phyloP scores from a whole-genome alignment of 2,888 invertebrate genomes.

The Hymenopus coronatus region DNA sequence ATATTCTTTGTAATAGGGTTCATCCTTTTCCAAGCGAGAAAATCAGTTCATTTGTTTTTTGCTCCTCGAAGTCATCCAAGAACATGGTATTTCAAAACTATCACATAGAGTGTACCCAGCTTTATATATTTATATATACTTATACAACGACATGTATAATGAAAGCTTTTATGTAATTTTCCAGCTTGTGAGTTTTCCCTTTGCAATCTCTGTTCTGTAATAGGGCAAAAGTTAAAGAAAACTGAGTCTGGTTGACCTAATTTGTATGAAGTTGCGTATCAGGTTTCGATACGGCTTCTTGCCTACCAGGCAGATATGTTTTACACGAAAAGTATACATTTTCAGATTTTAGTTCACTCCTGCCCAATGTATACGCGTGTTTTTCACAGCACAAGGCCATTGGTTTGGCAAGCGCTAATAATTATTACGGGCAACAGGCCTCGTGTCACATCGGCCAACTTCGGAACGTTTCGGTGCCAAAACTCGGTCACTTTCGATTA shows the following conservation, averaged over 20 bases:
- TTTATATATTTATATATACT: too few relatives aligned
- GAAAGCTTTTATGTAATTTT: too few relatives aligned
- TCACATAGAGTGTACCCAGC: too few relatives aligned
- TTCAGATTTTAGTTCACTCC: not conserved
- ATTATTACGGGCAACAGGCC: not conserved
- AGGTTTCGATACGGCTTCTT: not conserved
- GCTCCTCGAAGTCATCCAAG: too few relatives aligned
- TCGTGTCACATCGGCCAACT: slow-evolving; percentile 1
- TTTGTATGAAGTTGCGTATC: not conserved
- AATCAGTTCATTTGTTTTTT: too few relatives aligned
- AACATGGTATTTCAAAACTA: too few relatives aligned
- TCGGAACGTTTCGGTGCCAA: slow-evolving; percentile 19
- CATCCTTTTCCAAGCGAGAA: too few relatives aligned
- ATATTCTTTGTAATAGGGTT: too few relatives aligned
- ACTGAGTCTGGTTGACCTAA: not conserved
- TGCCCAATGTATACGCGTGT: not conserved
- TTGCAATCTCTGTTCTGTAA: not conserved
- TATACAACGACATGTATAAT: too few relatives aligned
- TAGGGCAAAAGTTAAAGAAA: not conserved
- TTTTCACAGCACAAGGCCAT: slow-evolving; percentile 14
- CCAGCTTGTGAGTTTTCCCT: not conserved
- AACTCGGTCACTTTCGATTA: slow-evolving; percentile 33
- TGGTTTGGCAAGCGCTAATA: slow-evolving; percentile 8
- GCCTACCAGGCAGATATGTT: not conserved
- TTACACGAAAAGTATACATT: not conserved